These are phyloP conservation scores for Bucorvus abyssinicus DNA, from an alignment of 2,797 vertebrate genomes.

Conservation along the genomic window DNA sequence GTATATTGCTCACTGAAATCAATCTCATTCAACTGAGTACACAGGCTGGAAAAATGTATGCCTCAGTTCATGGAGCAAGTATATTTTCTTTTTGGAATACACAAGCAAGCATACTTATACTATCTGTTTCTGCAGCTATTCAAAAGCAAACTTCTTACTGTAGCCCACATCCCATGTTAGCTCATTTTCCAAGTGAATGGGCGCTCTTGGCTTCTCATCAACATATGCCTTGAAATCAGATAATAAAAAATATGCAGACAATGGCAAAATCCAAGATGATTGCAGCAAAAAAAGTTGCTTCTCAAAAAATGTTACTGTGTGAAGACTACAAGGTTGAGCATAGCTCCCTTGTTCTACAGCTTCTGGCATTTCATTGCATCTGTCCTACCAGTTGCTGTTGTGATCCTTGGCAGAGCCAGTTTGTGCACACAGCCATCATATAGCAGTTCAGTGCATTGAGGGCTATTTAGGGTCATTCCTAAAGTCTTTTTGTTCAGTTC, in stretches of 20 bases:
- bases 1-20: neutral
- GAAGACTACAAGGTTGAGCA: neutral
- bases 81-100: neutral
- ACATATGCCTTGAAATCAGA: neutral
- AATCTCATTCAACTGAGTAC: neutral
- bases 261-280: neutral
- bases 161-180: neutral
- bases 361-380: neutral
- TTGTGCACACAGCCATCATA: neutral
- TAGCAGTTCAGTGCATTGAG: rapidly evolving
- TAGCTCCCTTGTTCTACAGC: neutral
- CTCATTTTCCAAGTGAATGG: neutral
- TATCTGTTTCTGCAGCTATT: neutral
- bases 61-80: neutral
- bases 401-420: neutral
- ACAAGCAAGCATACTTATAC: neutral
- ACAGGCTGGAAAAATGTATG: neutral
- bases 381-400: neutral
- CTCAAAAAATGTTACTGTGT: neutral
- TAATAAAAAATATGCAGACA: neutral
- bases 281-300: neutral
- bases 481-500: neutral
- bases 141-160: neutral
- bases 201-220: neutral
- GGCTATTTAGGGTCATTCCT: neutral